Base-by-base conservation (phyloP, 2,113 vertebrate species). In the Pachypanchax playfairii region DNA sequence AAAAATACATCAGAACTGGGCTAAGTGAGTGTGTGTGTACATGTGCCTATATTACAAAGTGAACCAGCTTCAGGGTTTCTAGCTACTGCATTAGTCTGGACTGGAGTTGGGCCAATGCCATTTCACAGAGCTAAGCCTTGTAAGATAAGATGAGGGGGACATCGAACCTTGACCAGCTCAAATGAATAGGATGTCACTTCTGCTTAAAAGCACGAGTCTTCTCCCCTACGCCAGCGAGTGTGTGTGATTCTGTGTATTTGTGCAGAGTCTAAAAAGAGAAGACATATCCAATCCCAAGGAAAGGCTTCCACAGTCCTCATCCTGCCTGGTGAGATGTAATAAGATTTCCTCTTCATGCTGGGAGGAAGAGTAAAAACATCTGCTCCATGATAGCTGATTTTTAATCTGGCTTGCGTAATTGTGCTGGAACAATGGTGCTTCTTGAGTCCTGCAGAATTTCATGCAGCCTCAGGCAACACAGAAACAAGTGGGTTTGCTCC, bases 171-270 rank as follows among this genome's bases (percentile, higher is more conserved):
- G 87, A 90, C 79, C 87, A 67, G 79, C 74, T 85, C 79, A 85
- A 89, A 89, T 87, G 84, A 90, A 89, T 90, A 76, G 85, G 81
- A 85, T 89, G 89, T 89, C 88, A 88, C 77, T 86, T 87, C 80
- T 86, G 85, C 70, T 88, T 89, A 88, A 65, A 81, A 79, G 63
- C 77, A 71, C 73, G 43, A 52, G 74, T 33, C 75, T 80, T 43
- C 77, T 75, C 84, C 79, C 75, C 58, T 60, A 73, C 51, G 67
- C 59, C 29, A n/a, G 64, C 66, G 61, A 36, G 60, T 8, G 1
- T 35, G 24, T 47, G 72, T 75, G 52, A 29, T 29, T 31, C 17
- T 54, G 51, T 62, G 50, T 56, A 39, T 80, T 54, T 66, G 70
- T 79, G 56, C 41, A 28, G 73, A 70, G 54, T 66, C 73, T 90